Evolutionary conservation across 1,140 invertebrate species (phyloP).

Genomic region (Heliconius hewitsoni): DNA sequence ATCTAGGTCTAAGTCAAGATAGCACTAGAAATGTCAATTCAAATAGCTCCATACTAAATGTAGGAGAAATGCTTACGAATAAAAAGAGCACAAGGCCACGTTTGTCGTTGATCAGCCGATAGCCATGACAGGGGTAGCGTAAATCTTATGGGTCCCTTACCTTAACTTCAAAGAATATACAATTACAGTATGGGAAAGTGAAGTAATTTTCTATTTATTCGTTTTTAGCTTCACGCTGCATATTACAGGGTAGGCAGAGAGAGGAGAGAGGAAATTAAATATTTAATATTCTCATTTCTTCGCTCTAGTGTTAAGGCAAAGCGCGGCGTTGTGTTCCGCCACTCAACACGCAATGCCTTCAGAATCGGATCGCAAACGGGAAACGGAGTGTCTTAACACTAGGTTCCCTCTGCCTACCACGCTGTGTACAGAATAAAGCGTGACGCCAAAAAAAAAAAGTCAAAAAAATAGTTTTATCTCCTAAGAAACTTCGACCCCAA

Average conservation of each 20-base stretch:
- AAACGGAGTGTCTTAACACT: no score
- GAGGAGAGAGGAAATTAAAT: no score
- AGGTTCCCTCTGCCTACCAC: no score
- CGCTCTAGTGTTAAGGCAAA: no score
- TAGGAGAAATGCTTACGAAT: constrained; percentile 14
- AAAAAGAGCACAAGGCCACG: constrained; percentile 2
- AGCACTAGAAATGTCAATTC: constrained; percentile 1
- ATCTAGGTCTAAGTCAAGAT: neutral
- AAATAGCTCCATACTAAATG: neutral
- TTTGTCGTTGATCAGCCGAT: constrained; percentile 7
- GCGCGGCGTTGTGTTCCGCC: no score
- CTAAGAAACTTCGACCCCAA: neutral
- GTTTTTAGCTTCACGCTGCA: neutral
- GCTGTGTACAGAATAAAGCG: no score
- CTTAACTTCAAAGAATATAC: neutral
- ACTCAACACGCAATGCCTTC: no score
- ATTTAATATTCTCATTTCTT: no score
- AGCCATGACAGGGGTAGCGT: constrained; percentile 1
- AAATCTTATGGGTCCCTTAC: constrained; percentile 16
- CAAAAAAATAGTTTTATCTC: neutral
- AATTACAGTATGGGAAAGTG: neutral
- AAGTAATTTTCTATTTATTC: neutral
- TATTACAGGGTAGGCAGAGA: neutral
- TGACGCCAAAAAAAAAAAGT: no score
- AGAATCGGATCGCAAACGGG: no score